A percentile compares a stretch with the other conserved stretches of the same genome.
phyloP scores from a whole-genome alignment of 2,113 vertebrate genomes.

The Amblyopsis rosae region DNA sequence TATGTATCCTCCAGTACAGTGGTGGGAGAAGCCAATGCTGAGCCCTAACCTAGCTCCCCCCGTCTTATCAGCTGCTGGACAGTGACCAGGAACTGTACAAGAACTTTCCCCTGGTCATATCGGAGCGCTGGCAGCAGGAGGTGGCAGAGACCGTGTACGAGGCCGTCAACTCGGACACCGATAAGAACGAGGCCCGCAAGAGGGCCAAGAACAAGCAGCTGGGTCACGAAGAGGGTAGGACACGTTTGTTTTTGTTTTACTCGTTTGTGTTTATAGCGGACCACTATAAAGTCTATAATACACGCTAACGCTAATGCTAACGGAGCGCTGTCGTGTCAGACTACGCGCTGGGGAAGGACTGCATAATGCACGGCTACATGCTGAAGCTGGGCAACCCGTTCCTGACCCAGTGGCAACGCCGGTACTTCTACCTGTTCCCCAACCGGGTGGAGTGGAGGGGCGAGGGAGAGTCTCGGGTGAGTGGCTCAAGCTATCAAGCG shows the following conservation, averaged over 20 bases:
- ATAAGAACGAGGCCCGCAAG: conserved; percentile 94
- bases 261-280: too few species aligned
- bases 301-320: not conserved
- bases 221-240: conserved; percentile 93
- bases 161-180: conserved; percentile 92
- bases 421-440: conserved; percentile 98
- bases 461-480: conserved; percentile 94
- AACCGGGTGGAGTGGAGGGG: conserved; percentile 97
- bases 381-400: conserved; percentile 95
- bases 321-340: conserved; percentile 72
- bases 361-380: conserved; percentile 97
- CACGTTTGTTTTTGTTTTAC: not conserved
- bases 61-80: conserved; percentile 84
- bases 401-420: conserved; percentile 95
- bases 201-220: conserved; percentile 96
- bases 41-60: not conserved
- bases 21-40: not conserved
- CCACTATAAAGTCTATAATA: not conserved
- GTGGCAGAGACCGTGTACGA: conserved; percentile 96
- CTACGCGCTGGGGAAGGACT: conserved; percentile 95
- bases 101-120: conserved; percentile 98
- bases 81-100: conserved; percentile 98
- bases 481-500: conserved; percentile 24
- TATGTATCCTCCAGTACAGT: too few species aligned
- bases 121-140: conserved; percentile 99